Base-by-base conservation (phyloP, 2,797 vertebrate genomes). In the Danionella dracula region DNA sequence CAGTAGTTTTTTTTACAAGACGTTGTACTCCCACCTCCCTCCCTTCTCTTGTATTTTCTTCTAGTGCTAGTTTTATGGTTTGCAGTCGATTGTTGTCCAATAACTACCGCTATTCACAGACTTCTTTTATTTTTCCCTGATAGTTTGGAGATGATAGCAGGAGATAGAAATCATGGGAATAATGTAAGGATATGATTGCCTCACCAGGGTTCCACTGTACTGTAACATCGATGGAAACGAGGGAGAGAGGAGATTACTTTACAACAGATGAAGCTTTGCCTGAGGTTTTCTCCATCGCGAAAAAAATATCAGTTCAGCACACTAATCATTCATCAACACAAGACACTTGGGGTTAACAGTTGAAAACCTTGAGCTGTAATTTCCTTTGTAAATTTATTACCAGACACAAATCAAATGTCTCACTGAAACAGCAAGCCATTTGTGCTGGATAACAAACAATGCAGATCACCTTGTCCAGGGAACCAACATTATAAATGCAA, bases 51-150 rank as follows among this genome's bases (percentile, higher is more conserved):
- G 46, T 73, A 56, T 50, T 15, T 56, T 44, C 54, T 37, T 40
- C 5, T 13, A n/a, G 56, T 7, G 32, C 54, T 29, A 37, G 50
- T 70, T 61, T 68, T 69, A 32, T 69, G 35, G 66, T 63, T 72
- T 77, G 72, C 80, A 80, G 78, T 84, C 83, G 83, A 85, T 81
- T 73, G 68, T 77, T 74, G 74, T 48, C 71, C 68, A 72, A 68
- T 71, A 64, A 70, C 77, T 83, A 76, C 84, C 81, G 76, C 44
- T 8, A 79, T 82, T 76, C 53, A 73, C n/a, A 68, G 54, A 35
- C 31, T 56, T 62, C 44, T 61, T 71, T 68, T 74, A 71, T 76
- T 68, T 71, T 11, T 29, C 62, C 65, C n/a, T n/a, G 63, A 76
- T 69, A 16, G 23, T 15, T 68, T 48, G 57, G 60, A 68, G 71